Base-by-base conservation (phyloP, 2,113 vertebrate genomes). In the Choloepus hoffmanni region DNA sequence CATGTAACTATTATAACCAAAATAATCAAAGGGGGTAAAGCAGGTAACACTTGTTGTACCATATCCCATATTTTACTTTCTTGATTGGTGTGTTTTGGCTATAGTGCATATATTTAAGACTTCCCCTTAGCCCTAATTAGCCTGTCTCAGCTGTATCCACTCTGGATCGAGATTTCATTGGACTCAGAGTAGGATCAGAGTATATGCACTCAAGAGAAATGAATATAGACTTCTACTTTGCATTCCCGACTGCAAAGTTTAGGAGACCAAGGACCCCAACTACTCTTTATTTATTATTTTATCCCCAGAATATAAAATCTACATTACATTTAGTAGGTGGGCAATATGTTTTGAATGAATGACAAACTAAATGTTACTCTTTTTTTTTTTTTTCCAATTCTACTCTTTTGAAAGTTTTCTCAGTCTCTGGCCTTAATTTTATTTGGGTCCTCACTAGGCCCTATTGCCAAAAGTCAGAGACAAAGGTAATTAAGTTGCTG, bases 261-360 rank as follows among this genome's bases (percentile, higher is more conserved):
- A 53, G 63, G 5, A 81, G 10, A 65, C 23, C 30, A 74, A 7
- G 18, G 5, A 24, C 0, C 23, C 3, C 28, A 63, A 16, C 89
- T 92, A 2, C 78, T 48, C 40, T 43, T 77, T 70, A 2, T 30
- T 60, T 81, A 88, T 93, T 91, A 91, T 91, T 93, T 91, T 55
- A 43, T n/a, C 55, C n/a, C 24, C 23, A 84, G 18, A 33, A 63
- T 50, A 68, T 81, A 79, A 68, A 30, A 45, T 21, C n/a, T 76
- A 45, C 3, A 78, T 68, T 90, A 5, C 1, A 74, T 30, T 40
- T 40, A 74, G 8, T 72, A 74, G 6, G 63, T 2, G 45, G 33
- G 13, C 4, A 94, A 81, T 23, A 18, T 45, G 15, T 89, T 87
- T 90, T 95, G 14, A 73, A 36, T 70, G 83, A 73, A 73, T 40